Evolutionary conservation across 2,113 vertebrate species (phyloP), one percentile per base, ranked within the genome.

Genomic region (Phocoena phocoena): DNA sequence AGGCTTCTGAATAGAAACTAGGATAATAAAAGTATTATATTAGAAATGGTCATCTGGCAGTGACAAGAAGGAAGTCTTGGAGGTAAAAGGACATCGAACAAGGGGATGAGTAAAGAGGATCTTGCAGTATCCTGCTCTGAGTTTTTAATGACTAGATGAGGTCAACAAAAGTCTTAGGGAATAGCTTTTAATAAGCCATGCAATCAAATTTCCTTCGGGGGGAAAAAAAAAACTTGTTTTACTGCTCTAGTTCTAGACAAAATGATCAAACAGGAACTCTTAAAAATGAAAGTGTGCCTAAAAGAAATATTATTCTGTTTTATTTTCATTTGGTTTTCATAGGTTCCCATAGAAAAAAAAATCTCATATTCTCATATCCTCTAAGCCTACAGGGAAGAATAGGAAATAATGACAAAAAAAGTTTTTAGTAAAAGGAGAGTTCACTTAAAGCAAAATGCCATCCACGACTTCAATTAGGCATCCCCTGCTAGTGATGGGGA

Each of bases 341-440:
- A 76, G 41, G 50, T 93, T 67, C 38, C 70, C 44, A 85, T 9
- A 81, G 65, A 1, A 20, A 53, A 76, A 18, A 58, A 58, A 62
- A 23, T 23, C 13, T 95, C 88, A 93, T 90, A 96, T 25, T 83
- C 36, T 81, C 38, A 71, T 28, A 87, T 91, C 96, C 81, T 95
- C 50, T 10, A 85, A 81, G 44, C 20, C 60, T 77, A 26, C 21
- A 38, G 38, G 31, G 55, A 95, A 86, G 50, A 92, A 95, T 25
- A 90, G 18, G 84, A 93, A 96, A 95, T 77, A 76, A 88, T 38
- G 60, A 93, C 81, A 95, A 86, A 92, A 70, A 96, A 96, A 93
- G 44, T 76, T 85, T 82, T 80, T 60, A 85, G 44, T 63, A 81
- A 96, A 93, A 89, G 31, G 26, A 41, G 20, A 73, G n/a, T 90